Evolutionary conservation across 2,888 invertebrate genomes (phyloP), one percentile per base, ranked within the genome.

Genomic region (Phlogophora meticulosa): DNA sequence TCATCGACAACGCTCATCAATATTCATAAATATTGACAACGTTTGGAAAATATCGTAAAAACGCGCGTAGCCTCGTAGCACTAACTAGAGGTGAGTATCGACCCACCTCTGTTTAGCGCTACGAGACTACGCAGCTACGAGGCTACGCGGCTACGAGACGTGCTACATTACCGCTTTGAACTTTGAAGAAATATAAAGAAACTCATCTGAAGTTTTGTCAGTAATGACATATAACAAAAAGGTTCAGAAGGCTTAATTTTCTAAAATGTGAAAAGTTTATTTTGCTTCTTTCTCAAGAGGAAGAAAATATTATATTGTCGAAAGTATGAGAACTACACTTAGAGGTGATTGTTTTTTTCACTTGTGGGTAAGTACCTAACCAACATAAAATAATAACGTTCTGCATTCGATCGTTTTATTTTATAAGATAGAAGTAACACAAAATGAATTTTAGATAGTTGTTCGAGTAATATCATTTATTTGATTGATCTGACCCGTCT

Each of bases 141-240:
- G 11, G 60, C 60, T 46, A 66, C 60, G 59, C 38, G 42, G 67
- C 63, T 71, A 68, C 70, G 59, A 67, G 56, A 64, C 40, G 60
- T 64, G 80, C 71, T 80, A 75, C 78, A 55, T 7, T 43, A 22
- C 46, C 34, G 53, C 53, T 70, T 65, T 72, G 40, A 78, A 72
- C 72, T 77, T 69, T 32, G 28, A 53, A 72, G 57, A 72, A 71
- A 80, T 72, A 76, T 71, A 72, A 72, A 78, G 81, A 78, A 80
- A 76, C 78, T 80, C 80, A 58, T 80, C 65, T 43, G 43, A 80
- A 80, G 61, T 80, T 80, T 78, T 66, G 70, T 61, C 75, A 75
- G 69, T 70, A 70, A 68, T 61, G 53, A 36, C 56, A 32, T 43
- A 9, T 2, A 17, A 17, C 58, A 36, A 60, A 11, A 52, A 51